Evolutionary conservation across 2,113 vertebrate genomes (phyloP).

Genomic region (Ciconia boyciana): DNA sequence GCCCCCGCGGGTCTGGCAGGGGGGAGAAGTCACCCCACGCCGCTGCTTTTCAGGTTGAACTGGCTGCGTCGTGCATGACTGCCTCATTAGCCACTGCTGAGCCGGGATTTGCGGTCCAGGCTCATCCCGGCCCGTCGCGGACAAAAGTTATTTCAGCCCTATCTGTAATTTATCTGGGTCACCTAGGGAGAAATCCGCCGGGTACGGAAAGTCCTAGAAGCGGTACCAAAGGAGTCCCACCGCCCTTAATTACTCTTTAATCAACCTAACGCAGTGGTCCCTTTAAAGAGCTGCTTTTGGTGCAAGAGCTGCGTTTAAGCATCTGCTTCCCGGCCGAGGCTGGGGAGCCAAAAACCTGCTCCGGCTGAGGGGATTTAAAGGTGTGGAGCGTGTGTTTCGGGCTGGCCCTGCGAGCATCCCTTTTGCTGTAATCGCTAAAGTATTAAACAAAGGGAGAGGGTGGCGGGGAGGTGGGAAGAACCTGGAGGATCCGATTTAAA

Average conservation of each 20-base stretch:
- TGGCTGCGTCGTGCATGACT: background rate
- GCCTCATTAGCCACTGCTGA: constrained; percentile 34
- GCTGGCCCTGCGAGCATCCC: background rate
- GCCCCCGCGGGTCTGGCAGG: background rate
- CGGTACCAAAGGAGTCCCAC: background rate
- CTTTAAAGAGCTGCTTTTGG: background rate
- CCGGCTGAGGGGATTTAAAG: background rate
- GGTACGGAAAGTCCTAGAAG: background rate
- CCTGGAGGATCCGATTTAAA: background rate
- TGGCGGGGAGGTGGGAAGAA: background rate
- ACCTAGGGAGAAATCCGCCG: constrained; percentile 17
- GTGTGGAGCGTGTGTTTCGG: background rate
- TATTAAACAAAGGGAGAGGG: background rate
- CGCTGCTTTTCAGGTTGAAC: background rate
- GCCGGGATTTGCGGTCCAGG: background rate
- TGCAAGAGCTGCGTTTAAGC: background rate
- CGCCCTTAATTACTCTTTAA: background rate
- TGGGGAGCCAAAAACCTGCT: background rate
- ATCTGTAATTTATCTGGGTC: constrained; percentile 60
- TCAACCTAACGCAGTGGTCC: background rate
- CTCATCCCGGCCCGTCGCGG: background rate
- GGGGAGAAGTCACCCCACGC: background rate
- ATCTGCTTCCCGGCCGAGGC: background rate
- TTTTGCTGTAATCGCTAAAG: background rate
- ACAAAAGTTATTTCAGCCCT: background rate